Base-by-base conservation (phyloP, 2,113 vertebrate genomes). In the Anoura caudifer region DNA sequence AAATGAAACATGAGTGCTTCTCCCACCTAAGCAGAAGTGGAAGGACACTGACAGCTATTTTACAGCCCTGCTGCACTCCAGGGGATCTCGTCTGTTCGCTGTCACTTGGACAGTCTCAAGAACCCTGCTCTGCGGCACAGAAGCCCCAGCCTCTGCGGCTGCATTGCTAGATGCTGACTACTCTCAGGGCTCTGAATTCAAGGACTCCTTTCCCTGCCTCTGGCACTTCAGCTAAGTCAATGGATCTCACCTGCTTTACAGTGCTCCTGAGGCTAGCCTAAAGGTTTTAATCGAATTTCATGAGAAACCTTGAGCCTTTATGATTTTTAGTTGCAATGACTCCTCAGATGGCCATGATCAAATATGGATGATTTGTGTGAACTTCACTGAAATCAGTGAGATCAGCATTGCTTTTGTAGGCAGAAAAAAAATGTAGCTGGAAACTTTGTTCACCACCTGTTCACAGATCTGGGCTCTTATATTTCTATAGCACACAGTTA, bases 281-380 rank as follows among this genome's bases (percentile, higher is more conserved):
- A 94, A 89, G 11, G 12, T 56, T 89, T 94, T 77, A 76, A 92
- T 89, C 67, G 65, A 82, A 63, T 85, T 93, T 86, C 28, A 92
- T 6, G 77, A 65, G 52, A 52, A 89, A 90, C 15, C 83, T 86
- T 83, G 52, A 59, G 12, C n/a, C 36, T 92, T 69, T 83, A 36
- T 33, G 77, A 77, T 92, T 70, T 97, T 96, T 69, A 94, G 28
- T 67, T 92, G 47, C 12, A 17, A 95, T 73, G 81, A 94, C 24
- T n/a, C 67, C 20, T 73, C 38, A 96, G 80, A 94, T 79, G 61
- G 38, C 41, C 52, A 7, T 79, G 80, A 92, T 72, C 61, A 90
- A 89, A 94, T 59, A 72, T 16, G 56, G 73, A 89, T 92, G 43
- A 95, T 94, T 75, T 89, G 26, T 81, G 14, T 86, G 91, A 81